Conservation (phyloP, 1,140 invertebrate genomes). For the Elysia chlorotica region DNA sequence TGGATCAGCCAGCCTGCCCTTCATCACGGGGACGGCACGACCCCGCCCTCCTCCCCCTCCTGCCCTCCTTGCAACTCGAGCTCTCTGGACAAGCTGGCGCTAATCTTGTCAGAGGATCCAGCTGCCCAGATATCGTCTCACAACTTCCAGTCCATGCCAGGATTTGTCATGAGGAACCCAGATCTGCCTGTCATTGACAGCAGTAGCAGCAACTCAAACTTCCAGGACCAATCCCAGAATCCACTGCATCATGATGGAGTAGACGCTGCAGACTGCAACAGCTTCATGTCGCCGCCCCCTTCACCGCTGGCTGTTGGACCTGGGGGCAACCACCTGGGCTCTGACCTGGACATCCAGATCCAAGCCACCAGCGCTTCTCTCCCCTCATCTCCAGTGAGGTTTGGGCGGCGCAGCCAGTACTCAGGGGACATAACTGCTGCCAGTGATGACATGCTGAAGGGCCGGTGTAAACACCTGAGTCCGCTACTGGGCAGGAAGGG, state of each 20-base stretch:
- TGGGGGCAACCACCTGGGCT: not conserved
- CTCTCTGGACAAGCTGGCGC: constrained; percentile 7
- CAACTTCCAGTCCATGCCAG: constrained; percentile 20
- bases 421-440: constrained; percentile 37
- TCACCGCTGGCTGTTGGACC: not conserved
- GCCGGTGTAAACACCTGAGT: constrained; percentile 50
- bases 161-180: constrained; percentile 22
- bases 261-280: not conserved
- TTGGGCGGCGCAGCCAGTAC: constrained; percentile 34
- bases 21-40: no score
- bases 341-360: constrained; percentile 32
- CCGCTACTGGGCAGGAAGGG: constrained; percentile 47
- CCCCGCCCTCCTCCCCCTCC: no score
- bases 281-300: not conserved
- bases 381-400: constrained; percentile 48
- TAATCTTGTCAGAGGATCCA: constrained; percentile 17
- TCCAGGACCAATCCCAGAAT: no score
- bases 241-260: no score
- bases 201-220: no score
- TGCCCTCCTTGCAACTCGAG: no score
- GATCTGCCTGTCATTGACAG: no score
- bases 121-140: not conserved
- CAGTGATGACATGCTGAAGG: constrained; percentile 42
- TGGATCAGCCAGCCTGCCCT: no score
- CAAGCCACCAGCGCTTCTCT: constrained; percentile 49